Conservation (phyloP, 2,113 vertebrate genomes). For the Dipodomys spectabilis region DNA sequence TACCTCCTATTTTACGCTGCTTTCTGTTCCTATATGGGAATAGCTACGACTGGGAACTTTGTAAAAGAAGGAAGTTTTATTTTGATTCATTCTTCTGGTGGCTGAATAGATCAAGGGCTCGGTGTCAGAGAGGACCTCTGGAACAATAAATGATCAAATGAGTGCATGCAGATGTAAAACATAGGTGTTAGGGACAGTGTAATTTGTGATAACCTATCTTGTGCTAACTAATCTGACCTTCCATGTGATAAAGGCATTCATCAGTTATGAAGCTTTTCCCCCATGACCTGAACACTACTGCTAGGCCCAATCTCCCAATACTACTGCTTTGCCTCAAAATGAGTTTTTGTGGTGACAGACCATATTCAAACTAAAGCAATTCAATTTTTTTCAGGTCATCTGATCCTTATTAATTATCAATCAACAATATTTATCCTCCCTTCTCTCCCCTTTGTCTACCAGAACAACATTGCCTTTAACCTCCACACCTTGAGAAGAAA, state of each 20-base stretch:
- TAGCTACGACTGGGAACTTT: not conserved
- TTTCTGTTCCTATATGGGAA: not conserved
- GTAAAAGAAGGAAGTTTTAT: not conserved
- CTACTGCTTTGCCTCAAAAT: not conserved
- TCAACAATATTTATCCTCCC: not conserved
- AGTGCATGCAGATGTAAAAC: not conserved
- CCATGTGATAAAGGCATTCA: not conserved
- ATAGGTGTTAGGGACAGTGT: not conserved
- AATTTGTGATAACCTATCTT: not conserved
- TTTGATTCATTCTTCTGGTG: not conserved
- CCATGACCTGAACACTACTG: not conserved
- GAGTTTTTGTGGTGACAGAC: not conserved
- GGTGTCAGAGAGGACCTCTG: not conserved
- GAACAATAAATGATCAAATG: not conserved
- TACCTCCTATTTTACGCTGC: not conserved
- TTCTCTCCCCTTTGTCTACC: not conserved
- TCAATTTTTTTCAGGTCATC: slow-evolving; percentile 26
- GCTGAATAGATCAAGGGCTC: not conserved
- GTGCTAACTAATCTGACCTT: not conserved
- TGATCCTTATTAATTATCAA: not conserved
- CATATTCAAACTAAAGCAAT: not conserved
- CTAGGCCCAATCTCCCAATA: not conserved
- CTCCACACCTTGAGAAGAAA: not conserved
- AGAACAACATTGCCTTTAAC: not conserved
- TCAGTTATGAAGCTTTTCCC: not conserved